Evolutionary conservation across 2,113 vertebrate genomes (phyloP), one percentile per base, ranked within the genome.

Genomic region (Sula dactylatra): DNA sequence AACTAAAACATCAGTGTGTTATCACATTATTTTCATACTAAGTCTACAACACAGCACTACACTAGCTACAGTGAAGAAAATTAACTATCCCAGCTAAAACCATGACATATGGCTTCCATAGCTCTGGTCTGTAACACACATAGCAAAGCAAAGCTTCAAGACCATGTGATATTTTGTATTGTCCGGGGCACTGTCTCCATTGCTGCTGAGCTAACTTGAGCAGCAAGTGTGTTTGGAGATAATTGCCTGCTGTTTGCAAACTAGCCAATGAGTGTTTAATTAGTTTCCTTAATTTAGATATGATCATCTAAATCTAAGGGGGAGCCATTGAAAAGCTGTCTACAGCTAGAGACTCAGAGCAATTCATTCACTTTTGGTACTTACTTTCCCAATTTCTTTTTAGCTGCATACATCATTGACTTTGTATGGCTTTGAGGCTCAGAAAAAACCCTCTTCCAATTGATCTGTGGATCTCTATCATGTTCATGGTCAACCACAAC

Each of bases 161-260:
- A 36, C 24, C 18, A 6, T 3, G 7, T 42, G 65, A 27, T 20
- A 29, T 52, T 72, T 73, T 24, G 20, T 15, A 8, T 27, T 64
- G 34, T 27, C 45, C 8, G 8, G 62, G 44, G 82, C 7, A 9
- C 38, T 31, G 5, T 27, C 22, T 82, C 49, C 49, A 8, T 36
- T 21, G 65, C 49, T 58, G 54, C 31, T 69, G 76, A 59, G 45
- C 19, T 72, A 65, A 67, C 84, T 56, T 1, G 6, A 72, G 91
- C 61, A 54, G 26, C 0, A 4, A 62, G 49, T 36, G 32, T 74
- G 38, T 65, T 83, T 87, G 86, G 72, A 90, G 78, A 69, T 93
- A 95, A 87, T 87, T 95, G 66, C 55, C 56, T 90, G 87, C 67
- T 87, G 72, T 90, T 87, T 90, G 61, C 66, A 93, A 87, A 87